Evolutionary conservation across 1,140 invertebrate genomes (phyloP).

Genomic region (Matsumurasca onukii): DNA sequence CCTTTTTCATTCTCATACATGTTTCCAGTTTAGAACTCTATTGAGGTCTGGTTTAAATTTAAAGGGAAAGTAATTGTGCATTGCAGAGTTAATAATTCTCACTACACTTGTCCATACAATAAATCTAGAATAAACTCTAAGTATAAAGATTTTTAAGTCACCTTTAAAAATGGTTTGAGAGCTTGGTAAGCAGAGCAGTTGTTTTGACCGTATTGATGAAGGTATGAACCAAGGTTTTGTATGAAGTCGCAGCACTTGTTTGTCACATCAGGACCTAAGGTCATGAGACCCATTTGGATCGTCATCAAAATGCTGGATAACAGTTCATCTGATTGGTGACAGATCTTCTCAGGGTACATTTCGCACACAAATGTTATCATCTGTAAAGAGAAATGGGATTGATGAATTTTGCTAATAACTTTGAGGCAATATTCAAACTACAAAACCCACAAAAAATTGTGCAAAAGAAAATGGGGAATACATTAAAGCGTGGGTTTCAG

Average conservation of each 20-base stretch:
- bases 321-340: conserved; percentile 56
- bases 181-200: conserved; percentile 53
- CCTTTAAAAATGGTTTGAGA: conserved; percentile 67
- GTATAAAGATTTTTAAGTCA: conserved; percentile 49
- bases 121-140: no score
- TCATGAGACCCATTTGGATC: conserved; percentile 66
- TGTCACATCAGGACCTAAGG: conserved; percentile 64
- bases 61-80: no score
- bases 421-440: neutral
- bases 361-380: conserved; percentile 67
- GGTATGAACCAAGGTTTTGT: conserved; percentile 52
- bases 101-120: no score
- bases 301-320: conserved; percentile 62
- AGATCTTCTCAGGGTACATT: conserved; percentile 63
- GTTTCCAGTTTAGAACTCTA: no score
- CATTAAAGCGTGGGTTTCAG: no score
- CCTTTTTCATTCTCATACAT: no score
- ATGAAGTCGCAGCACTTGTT: conserved; percentile 68
- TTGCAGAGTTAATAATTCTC: no score
- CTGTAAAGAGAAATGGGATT: conserved; percentile 50
- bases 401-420: no score
- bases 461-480: no score
- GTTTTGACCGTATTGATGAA: conserved; percentile 45
- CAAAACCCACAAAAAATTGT: neutral
- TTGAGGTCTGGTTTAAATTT: no score